Evolutionary conservation across 2,797 vertebrate genomes (phyloP).

Genomic region (Eleutherodactylus coqui): DNA sequence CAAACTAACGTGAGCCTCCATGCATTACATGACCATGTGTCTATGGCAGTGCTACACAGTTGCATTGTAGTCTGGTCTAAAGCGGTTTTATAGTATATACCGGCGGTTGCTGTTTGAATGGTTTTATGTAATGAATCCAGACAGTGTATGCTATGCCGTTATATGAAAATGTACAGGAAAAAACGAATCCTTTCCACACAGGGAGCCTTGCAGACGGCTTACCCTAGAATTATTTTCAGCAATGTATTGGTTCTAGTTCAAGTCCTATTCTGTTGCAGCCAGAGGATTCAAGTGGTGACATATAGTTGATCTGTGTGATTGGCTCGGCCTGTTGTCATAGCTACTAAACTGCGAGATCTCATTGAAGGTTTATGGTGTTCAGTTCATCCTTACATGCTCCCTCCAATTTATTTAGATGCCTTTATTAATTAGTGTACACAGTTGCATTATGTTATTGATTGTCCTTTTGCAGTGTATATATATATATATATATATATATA

Average conservation of each 20-base stretch:
- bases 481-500: too few species aligned
- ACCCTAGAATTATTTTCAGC: background rate
- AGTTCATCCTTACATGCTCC: background rate
- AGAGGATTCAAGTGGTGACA: constrained; percentile 3
- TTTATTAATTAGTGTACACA: background rate
- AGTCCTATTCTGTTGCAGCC: background rate
- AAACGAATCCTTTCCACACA: background rate
- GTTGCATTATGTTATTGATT: background rate
- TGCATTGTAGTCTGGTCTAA: background rate
- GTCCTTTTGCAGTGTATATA: background rate
- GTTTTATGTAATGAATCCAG: background rate
- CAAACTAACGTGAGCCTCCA: background rate
- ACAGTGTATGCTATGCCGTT: background rate
- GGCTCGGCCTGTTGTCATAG: constrained; percentile 33
- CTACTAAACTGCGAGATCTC: constrained; percentile 32
- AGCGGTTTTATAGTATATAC: background rate
- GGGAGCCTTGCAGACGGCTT: background rate
- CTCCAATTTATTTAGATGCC: background rate
- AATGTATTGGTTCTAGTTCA: background rate
- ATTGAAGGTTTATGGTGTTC: constrained; percentile 12
- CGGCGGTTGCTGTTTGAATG: background rate
- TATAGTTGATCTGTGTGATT: constrained; percentile 30
- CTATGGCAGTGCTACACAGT: background rate
- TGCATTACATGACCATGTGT: background rate
- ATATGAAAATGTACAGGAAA: background rate